phyloP scores from a whole-genome alignment of 2,888 invertebrate species.

The Drosophila tanythrix region DNA sequence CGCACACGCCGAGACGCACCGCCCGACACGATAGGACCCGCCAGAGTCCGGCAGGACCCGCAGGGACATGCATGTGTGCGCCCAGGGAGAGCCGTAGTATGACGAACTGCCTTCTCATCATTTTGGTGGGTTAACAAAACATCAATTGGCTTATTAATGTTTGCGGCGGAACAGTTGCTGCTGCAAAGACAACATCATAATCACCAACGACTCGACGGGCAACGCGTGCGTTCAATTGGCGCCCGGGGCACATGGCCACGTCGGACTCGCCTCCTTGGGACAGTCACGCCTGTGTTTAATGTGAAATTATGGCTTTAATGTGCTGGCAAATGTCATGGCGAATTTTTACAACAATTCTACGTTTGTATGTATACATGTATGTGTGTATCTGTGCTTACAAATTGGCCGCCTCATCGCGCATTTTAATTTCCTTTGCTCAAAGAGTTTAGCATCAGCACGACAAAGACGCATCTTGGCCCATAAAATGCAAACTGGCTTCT shows the following conservation, averaged over 20 bases:
- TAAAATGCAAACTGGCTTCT: constrained; percentile 13
- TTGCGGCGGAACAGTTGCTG: constrained; percentile 34
- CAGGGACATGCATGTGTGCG: constrained; percentile 63
- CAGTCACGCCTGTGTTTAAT: constrained; percentile 77
- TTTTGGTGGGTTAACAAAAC: constrained; percentile 74
- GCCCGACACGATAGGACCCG: constrained; percentile 17
- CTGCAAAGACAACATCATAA: constrained; percentile 45
- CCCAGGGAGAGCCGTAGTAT: constrained; percentile 54
- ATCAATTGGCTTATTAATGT: constrained; percentile 79
- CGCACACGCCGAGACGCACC: constrained; percentile 7
- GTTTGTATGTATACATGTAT: not conserved
- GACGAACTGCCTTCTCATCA: constrained; percentile 57
- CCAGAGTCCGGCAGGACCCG: constrained; percentile 15
- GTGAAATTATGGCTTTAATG: constrained; percentile 78
- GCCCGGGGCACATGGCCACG: constrained; percentile 50
- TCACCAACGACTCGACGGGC: constrained; percentile 41
- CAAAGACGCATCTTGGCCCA: constrained; percentile 7
- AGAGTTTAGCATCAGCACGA: constrained; percentile 19
- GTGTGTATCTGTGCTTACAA: constrained; percentile 17
- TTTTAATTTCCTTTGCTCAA: constrained; percentile 52
- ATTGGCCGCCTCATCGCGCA: constrained; percentile 33
- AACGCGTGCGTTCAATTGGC: constrained; percentile 68
- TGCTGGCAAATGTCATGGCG: constrained; percentile 46
- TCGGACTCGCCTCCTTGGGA: constrained; percentile 31
- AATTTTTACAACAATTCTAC: constrained; percentile 37